Evolutionary conservation across 2,113 vertebrate species (phyloP).

Genomic region (Passer montanus): DNA sequence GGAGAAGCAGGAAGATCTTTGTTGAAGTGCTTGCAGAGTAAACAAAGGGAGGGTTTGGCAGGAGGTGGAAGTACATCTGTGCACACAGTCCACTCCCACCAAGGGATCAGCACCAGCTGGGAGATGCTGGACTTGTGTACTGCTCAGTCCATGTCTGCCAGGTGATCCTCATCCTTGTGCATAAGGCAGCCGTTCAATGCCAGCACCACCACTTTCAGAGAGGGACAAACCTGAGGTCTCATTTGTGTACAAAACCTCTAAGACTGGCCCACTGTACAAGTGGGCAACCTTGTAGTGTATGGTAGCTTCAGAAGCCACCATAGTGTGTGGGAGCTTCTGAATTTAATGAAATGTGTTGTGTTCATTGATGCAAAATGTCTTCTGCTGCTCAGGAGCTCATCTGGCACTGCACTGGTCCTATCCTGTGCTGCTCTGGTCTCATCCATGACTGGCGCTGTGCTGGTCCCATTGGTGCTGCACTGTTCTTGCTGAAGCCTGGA

Average conservation of each 20-base stretch:
- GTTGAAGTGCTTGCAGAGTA: slow-evolving; percentile 67
- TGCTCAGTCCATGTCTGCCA: background rate
- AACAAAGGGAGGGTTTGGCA: slow-evolving; percentile 55
- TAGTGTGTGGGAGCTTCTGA: background rate
- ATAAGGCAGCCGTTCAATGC: background rate
- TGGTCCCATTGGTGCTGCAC: background rate
- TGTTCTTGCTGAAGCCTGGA: background rate
- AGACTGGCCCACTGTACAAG: background rate
- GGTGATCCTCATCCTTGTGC: background rate
- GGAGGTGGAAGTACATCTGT: slow-evolving; percentile 28
- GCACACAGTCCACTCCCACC: background rate
- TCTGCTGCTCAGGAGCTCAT: background rate
- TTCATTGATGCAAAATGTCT: background rate
- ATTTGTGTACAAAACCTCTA: background rate
- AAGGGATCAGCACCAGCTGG: slow-evolving; percentile 8
- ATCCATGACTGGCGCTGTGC: background rate
- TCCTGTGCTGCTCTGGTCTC: background rate
- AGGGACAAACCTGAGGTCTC: background rate
- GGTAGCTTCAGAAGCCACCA: background rate
- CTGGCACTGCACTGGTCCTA: background rate
- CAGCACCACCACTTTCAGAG: background rate
- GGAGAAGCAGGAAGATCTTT: slow-evolving; percentile 69
- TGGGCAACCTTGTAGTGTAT: background rate
- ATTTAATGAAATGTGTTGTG: background rate
- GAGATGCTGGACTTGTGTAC: background rate